Conservation (phyloP, 2,113 vertebrate genomes). For the Xyrauchen texanus region DNA sequence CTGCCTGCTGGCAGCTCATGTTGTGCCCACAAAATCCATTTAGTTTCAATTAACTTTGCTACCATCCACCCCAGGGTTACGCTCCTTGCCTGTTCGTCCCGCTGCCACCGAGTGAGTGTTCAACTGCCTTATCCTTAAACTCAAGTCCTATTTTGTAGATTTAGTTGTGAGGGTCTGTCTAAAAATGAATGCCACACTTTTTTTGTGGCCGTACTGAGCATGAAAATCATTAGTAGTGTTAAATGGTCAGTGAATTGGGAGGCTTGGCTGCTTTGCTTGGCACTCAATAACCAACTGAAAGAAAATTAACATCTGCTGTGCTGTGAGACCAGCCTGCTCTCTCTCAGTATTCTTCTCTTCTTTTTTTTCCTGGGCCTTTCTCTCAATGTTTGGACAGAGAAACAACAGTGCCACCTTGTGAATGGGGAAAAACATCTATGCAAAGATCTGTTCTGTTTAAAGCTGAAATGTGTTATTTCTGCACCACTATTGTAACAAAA, state of each 20-base stretch:
- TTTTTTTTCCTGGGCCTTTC: background rate
- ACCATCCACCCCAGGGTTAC: constrained; percentile 18
- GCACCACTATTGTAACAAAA: too few relatives aligned
- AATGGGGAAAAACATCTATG: background rate
- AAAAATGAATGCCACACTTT: background rate
- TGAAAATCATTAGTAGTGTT: background rate
- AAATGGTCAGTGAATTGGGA: background rate
- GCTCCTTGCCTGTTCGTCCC: constrained; percentile 14
- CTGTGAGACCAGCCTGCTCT: constrained; percentile 4
- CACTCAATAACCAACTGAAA: too few relatives aligned
- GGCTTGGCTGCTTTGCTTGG: background rate
- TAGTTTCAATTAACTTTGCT: constrained; percentile 39
- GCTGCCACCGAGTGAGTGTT: background rate
- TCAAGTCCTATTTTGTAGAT: background rate
- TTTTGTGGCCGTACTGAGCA: background rate
- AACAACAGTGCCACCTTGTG: constrained; percentile 29
- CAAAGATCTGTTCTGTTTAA: background rate
- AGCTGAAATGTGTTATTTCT: too few relatives aligned
- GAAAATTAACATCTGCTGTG: too few relatives aligned
- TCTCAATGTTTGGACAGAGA: background rate
- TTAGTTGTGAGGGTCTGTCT: background rate
- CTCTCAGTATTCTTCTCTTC: background rate
- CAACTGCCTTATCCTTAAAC: background rate
- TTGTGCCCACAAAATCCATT: constrained; percentile 37
- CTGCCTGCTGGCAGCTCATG: constrained; percentile 24